A percentile compares a stretch with the other conserved stretches of the same genome.
phyloP scores from a whole-genome alignment of 2,113 vertebrate genomes.

The Ariopsis seemanni region DNA sequence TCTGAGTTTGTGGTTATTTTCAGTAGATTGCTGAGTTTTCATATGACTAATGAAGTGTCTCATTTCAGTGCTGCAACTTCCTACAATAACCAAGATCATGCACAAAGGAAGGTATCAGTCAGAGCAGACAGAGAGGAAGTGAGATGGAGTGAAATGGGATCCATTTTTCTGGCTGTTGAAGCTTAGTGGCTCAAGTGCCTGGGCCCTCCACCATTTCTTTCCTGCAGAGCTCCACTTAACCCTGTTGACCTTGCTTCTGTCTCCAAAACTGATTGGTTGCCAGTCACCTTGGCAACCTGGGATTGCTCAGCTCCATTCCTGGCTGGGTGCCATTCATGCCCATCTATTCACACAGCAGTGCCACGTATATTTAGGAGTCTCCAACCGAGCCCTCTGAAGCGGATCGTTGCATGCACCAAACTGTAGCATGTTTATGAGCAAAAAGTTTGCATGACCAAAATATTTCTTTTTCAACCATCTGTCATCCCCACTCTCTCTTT shows the following conservation, averaged over 20 bases:
- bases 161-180: slow-evolving; percentile 30
- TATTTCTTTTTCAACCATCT: slow-evolving; percentile 45
- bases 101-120: background rate
- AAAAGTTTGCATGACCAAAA: slow-evolving; percentile 28
- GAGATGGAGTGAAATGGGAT: slow-evolving; percentile 9
- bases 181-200: slow-evolving; percentile 33
- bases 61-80: slow-evolving; percentile 11
- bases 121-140: slow-evolving; percentile 6
- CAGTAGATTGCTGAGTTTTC: slow-evolving; percentile 43
- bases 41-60: slow-evolving; percentile 47
- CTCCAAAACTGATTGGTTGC: slow-evolving; percentile 63
- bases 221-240: slow-evolving; percentile 60
- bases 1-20: slow-evolving; percentile 41
- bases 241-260: slow-evolving; percentile 60
- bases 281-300: slow-evolving; percentile 66
- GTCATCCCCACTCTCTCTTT: slow-evolving; percentile 51
- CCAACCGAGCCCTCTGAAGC: slow-evolving; percentile 13
- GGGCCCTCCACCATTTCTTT: slow-evolving; percentile 57
- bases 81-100: slow-evolving; percentile 1
- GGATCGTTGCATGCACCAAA: slow-evolving; percentile 11
- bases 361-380: slow-evolving; percentile 23
- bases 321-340: slow-evolving; percentile 33
- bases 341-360: slow-evolving; percentile 18
- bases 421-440: background rate
- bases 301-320: slow-evolving; percentile 54